Base-by-base conservation (phyloP, 2,888 invertebrate genomes). In the Blomia tropicalis region DNA sequence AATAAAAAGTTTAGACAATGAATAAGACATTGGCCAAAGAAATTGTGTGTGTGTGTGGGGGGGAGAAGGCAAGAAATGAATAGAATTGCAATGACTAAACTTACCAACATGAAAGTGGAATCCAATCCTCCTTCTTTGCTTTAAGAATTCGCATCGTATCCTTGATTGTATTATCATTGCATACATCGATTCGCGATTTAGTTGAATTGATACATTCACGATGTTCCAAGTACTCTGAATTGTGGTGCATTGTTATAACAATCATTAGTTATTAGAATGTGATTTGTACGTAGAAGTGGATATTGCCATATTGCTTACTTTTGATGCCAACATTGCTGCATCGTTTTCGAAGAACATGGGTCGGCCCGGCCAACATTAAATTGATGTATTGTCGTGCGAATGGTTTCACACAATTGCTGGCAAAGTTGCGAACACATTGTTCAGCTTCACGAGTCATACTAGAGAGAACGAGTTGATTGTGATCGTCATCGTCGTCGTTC, bases 311-410 rank as follows among this genome's bases (percentile, higher is more conserved):
- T 3, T 19, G 29, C 17, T 61, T 62, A 62, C 62, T 62, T 44
- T 54, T 62, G 7, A 62, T 62, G 25, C 62, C 62, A 1, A 25
- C 23, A 0, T 51, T 41, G 47, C 53, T 60, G 43, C 64, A 64
- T 22, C 58, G 19, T 47, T 64, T 60, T 25, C 56, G 56, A 14
- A 64, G 43, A 22, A 54, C 43, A 43, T 61, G 54, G 14, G 61
- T 51, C 19, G 64, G 64, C 23, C 64, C 64, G n/a, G 60, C 54
- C 31, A 64, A 41, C 44, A 64, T 30, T 19, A 64, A 25, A 36
- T 64, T 64, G 17, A 64, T 47, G 43, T 64, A 64, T 27, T 64
- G 64, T 47, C 61, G 56, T 17, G 61, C 61, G 47, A 64, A 64
- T 7, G 64, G 61, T 53, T 64, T 64, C 22, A 64, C 61, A 62